Evolutionary conservation across 1,140 invertebrate genomes (phyloP), one percentile per base, ranked within the genome.

Genomic region (Scaptomyza graminum): DNA sequence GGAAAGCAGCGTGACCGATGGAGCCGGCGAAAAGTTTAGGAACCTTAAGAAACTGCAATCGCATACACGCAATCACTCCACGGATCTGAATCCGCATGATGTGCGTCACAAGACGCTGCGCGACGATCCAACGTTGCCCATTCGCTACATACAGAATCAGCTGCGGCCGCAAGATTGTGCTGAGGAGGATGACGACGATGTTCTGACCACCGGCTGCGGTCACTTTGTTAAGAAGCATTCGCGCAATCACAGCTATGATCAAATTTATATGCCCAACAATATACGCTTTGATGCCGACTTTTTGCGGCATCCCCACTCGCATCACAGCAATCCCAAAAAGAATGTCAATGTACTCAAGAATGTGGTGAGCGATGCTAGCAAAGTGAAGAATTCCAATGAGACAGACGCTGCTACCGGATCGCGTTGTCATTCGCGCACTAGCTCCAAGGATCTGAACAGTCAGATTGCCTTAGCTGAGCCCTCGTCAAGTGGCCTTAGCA

Each of bases 391-490:
- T 54, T 92, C 90, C 22, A 92, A 91, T 67, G 90, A 91, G 50
- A 70, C 54, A 41, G 82, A 91, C 25, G 78, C 9, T 13, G 22
- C 34, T 7, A 16, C 50, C 1, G 73, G 73, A 15, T 90, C 82
- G 5, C 75, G 88, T 31, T 68, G 78, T 5, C 93, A 94, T 84
- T 93, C 93, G 6, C 91, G 93, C 41, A 94, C 93, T 34, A 92
- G 93, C 82, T 94, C 93, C 5, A 92, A 92, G 75, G 94, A 94
- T 79, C 74, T 93, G 54, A 93, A 51, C 55, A 63, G n/a, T 25
- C 51, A 56, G 22, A 41, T 28, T 4, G 49, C 52, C n/a, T 12
- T 65, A 4, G 1, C 39, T 2, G 49, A 60, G 11, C 60, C 43
- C 31, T 37, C 72, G 25, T 87, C 80, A 12, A 51, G 69, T 12